These are phyloP conservation scores for Phalacrocorax brasilianus DNA, from an alignment of 2,113 vertebrate species.

Conservation along the genomic window DNA sequence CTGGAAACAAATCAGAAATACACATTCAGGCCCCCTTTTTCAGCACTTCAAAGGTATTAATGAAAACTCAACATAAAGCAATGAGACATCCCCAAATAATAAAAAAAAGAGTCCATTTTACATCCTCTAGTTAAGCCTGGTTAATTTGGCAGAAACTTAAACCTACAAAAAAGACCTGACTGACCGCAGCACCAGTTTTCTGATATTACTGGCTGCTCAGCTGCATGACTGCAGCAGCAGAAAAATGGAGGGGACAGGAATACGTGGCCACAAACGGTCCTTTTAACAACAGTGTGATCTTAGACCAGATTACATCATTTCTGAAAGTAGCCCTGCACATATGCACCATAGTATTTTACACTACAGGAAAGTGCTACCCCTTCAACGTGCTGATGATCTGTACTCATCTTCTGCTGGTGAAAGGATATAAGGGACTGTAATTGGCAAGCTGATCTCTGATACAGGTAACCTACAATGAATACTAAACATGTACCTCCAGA, in stretches of 20 bases:
- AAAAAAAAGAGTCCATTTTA: background rate
- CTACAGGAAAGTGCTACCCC: background rate
- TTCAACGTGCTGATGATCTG: background rate
- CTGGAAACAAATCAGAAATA: background rate
- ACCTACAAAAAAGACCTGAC: background rate
- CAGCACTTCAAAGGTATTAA: background rate
- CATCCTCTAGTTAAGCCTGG: background rate
- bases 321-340: background rate
- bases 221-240: background rate
- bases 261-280: background rate
- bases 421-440: background rate
- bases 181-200: too few species aligned
- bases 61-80: background rate
- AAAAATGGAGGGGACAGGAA: background rate
- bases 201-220: background rate
- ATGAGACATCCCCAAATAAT: background rate
- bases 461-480: background rate
- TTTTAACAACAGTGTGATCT: background rate
- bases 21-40: background rate
- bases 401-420: background rate
- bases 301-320: background rate
- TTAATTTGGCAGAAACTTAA: background rate
- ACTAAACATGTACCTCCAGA: background rate
- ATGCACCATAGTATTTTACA: background rate
- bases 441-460: background rate